These are phyloP conservation scores for Steromphala cineraria DNA, from an alignment of 2,888 invertebrate genomes.

Conservation along the genomic window DNA sequence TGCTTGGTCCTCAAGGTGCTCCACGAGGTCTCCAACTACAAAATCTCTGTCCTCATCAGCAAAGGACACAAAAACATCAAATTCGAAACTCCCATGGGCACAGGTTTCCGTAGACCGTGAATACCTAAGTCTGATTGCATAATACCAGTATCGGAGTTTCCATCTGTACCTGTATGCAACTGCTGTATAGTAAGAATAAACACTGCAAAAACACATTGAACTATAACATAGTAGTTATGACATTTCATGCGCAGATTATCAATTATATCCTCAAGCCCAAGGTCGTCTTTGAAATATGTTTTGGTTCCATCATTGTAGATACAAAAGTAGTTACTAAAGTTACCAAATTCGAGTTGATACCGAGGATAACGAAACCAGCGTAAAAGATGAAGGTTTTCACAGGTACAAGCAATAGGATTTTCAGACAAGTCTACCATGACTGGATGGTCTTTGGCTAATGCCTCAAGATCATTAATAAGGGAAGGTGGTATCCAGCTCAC, in stretches of 20 bases:
- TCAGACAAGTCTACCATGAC: neutral
- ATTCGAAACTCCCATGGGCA: neutral
- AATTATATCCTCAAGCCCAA: neutral
- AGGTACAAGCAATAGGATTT: neutral
- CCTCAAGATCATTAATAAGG: neutral
- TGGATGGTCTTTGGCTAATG: neutral
- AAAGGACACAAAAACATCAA: neutral
- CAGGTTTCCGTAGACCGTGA: neutral
- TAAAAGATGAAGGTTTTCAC: neutral
- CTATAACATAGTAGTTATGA: neutral
- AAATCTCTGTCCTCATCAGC: neutral
- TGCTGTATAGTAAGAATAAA: neutral
- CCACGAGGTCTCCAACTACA: neutral
- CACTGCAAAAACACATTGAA: neutral
- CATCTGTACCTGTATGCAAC: neutral
- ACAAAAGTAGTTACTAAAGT: no score
- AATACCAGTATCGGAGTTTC: neutral
- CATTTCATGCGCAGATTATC: neutral
- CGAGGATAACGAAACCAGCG: neutral
- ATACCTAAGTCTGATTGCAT: neutral
- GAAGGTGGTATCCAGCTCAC: neutral
- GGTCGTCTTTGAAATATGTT: neutral
- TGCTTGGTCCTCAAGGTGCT: neutral
- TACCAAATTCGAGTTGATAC: neutral
- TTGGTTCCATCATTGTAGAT: neutral